A percentile compares a stretch with the other conserved stretches of the same genome.
These are phyloP conservation scores for Steatornis caripensis DNA, from an alignment of 2,113 vertebrate genomes.

Conservation along the genomic window DNA sequence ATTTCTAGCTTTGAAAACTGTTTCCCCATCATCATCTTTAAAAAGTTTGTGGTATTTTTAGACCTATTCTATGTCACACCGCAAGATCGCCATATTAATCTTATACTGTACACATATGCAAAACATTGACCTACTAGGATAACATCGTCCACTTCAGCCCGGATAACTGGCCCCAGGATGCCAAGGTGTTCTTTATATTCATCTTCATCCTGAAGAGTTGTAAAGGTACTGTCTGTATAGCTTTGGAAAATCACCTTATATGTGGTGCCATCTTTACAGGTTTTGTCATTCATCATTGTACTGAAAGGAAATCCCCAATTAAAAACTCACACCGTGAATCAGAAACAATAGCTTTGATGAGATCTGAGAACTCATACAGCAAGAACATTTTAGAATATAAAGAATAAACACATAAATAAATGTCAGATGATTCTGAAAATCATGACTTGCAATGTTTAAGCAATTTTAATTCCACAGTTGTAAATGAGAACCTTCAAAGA, in stretches of 20 bases:
- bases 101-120: background rate
- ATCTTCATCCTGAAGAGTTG: constrained; percentile 71
- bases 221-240: constrained; percentile 86
- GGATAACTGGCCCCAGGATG: constrained; percentile 90
- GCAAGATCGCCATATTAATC: background rate
- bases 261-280: constrained; percentile 31
- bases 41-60: background rate
- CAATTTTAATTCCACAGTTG: background rate
- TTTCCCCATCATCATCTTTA: background rate
- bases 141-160: constrained; percentile 88
- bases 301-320: constrained; percentile 44
- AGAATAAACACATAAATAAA: background rate
- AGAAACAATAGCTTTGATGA: background rate
- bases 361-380: background rate
- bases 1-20: background rate
- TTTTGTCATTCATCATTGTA: constrained; percentile 21
- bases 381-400: background rate
- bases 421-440: background rate
- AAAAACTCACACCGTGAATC: background rate
- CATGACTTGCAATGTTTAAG: background rate
- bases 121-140: constrained; percentile 80
- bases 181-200: constrained; percentile 90
- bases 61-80: background rate
- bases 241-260: constrained; percentile 86
- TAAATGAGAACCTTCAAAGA: background rate